These are phyloP conservation scores for Antitype chi DNA, from an alignment of 2,888 invertebrate species.

Conservation along the genomic window DNA sequence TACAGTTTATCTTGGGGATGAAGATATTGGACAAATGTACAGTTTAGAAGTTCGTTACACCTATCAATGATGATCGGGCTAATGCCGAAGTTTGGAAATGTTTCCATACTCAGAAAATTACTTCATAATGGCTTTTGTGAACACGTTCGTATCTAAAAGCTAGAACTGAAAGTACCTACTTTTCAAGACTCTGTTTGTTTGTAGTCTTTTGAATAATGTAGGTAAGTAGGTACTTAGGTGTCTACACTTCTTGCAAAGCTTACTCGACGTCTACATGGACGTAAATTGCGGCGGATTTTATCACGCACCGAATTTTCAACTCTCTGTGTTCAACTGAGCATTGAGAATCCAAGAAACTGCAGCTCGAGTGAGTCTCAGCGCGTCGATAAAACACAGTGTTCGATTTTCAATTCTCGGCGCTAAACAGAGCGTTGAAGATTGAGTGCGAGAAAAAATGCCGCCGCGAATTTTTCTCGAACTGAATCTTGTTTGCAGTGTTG, in stretches of 20 bases:
- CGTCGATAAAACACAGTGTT: no score
- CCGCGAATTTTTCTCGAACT: no score
- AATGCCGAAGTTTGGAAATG: background rate
- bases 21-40: background rate
- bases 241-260: background rate
- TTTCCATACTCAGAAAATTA: background rate
- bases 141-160: background rate
- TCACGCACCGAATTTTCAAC: no score
- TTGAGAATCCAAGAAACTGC: no score
- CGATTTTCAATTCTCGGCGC: no score
- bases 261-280: no score
- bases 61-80: background rate
- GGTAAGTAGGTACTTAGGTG: no score
- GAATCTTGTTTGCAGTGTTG: background rate
- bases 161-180: background rate
- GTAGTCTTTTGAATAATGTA: background rate
- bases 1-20: background rate
- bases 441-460: no score
- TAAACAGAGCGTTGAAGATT: no score
- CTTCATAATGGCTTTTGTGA: background rate
- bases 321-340: no score
- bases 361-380: no score
- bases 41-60: background rate
- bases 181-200: background rate
- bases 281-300: no score